Base-by-base conservation (phyloP, 2,888 invertebrate species). In the Aporophyla lueneburgensis region DNA sequence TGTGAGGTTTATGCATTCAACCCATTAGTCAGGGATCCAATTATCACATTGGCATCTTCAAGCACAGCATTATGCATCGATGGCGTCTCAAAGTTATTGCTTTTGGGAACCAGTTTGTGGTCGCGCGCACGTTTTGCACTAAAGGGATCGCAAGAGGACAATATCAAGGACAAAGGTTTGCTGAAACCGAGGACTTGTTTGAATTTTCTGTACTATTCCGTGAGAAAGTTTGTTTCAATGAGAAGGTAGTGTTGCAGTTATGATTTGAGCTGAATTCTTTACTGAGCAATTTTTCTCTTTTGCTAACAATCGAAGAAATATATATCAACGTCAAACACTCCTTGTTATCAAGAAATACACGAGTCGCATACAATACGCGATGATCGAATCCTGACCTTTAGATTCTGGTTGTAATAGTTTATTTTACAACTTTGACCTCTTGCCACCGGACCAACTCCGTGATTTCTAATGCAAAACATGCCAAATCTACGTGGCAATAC, bases 41-140 rank as follows among this genome's bases (percentile, higher is more conserved):
- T 89, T 90, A 90, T 88, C 88, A 71, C 78, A 65, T 86, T 88
- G 81, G 80, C 87, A 83, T 88, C 86, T 86, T 82, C 76, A 59
- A 66, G 76, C 71, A 62, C 63, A 88, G 85, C 87, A 87, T 89
- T 93, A 92, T 93, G 91, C 89, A 89, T 94, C 89, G 80, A 85
- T 91, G 93, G 90, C 89, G 89, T 87, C 74, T 84, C 75, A 80
- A 87, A 89, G 87, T 90, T 90, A 90, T 88, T 78, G 86, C 90
- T 87, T 89, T 90, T 85, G 51, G 84, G 87, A 90, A 90, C 90
- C 90, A 78, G 90, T 90, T 90, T 90, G 80, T 85, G 86, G 86
- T 87, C 70, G 78, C 68, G 68, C 75, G 79, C 84, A 76, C 74
- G 88, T 75, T 74, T 77, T 78, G 75, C 71, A 61, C 80, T 73